Percentiles rank a stretch among this genome's conserved stretches.
Evolutionary conservation across 2,113 vertebrate species (phyloP).

Genomic region (Scomber scombrus): DNA sequence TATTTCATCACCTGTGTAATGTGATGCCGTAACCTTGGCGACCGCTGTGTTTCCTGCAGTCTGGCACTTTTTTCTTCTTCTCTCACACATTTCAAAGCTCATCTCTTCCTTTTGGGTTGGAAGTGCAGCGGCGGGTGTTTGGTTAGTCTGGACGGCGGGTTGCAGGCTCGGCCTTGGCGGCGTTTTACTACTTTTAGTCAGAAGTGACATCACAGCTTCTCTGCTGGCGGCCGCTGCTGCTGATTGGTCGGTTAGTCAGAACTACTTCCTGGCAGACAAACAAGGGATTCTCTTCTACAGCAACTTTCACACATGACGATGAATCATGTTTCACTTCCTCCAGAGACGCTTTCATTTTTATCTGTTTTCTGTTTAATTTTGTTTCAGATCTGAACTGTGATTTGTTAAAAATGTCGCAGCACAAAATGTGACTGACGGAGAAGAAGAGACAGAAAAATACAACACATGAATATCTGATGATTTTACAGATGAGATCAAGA

Average conservation of each 20-base stretch:
- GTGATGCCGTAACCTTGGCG: constrained; percentile 29
- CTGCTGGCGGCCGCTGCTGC: constrained; percentile 37
- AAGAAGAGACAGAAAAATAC: no score
- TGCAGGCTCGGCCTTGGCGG: constrained; percentile 42
- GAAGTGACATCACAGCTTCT: constrained; percentile 53
- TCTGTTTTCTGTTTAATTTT: not conserved
- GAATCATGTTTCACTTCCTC: constrained; percentile 59
- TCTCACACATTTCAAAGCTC: not conserved
- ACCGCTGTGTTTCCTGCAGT: not conserved
- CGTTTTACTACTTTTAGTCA: constrained; percentile 26
- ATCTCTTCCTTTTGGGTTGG: not conserved
- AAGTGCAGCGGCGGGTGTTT: not conserved
- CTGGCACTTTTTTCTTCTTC: not conserved
- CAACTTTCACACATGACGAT: constrained; percentile 55
- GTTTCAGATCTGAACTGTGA: no score
- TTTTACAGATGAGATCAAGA: no score
- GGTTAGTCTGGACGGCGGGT: not conserved
- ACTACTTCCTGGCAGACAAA: constrained; percentile 49
- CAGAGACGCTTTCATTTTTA: constrained; percentile 30
- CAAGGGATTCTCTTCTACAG: constrained; percentile 56
- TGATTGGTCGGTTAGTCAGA: constrained; percentile 53
- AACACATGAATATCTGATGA: no score
- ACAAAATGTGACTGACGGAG: not conserved
- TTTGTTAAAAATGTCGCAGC: not conserved
- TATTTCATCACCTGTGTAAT: not conserved